Percentiles rank a stretch among this genome's conserved stretches.
Conservation (phyloP, 2,113 vertebrate genomes). For the Antechinus flavipes region DNA sequence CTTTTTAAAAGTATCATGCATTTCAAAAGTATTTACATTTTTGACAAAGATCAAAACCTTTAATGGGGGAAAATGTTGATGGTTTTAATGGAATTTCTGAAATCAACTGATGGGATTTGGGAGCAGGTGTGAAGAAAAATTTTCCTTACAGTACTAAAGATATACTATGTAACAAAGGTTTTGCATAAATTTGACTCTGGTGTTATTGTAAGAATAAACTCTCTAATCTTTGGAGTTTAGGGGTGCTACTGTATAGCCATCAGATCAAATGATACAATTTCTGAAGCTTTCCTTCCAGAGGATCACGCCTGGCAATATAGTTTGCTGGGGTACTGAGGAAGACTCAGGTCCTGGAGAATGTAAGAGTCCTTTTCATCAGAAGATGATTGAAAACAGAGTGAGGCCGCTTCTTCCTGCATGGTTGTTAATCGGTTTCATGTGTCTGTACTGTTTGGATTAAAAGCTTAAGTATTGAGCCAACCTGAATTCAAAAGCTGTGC, state of each 20-base stretch:
- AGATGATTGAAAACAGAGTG: constrained; percentile 38
- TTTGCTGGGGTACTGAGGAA: constrained; percentile 40
- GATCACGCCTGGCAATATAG: background rate
- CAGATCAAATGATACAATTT: background rate
- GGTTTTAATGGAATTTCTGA: background rate
- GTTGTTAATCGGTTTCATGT: constrained; percentile 4
- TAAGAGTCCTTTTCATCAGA: rapidly evolving
- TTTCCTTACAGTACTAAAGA: background rate
- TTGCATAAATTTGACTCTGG: background rate
- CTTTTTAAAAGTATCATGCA: background rate
- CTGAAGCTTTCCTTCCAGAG: background rate
- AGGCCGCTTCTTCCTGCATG: constrained; percentile 44
- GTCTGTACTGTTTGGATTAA: background rate
- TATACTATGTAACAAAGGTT: background rate
- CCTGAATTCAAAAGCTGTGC: background rate
- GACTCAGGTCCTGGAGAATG: background rate
- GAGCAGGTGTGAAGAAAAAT: background rate
- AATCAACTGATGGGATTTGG: background rate
- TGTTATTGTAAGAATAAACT: background rate
- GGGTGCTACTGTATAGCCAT: background rate
- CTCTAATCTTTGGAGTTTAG: background rate
- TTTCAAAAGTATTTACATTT: background rate
- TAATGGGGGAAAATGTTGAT: background rate
- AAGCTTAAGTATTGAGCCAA: constrained; percentile 19
- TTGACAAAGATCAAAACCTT: background rate